phyloP scores from a whole-genome alignment of 2,888 invertebrate species.

The Micropterix aruncella region DNA sequence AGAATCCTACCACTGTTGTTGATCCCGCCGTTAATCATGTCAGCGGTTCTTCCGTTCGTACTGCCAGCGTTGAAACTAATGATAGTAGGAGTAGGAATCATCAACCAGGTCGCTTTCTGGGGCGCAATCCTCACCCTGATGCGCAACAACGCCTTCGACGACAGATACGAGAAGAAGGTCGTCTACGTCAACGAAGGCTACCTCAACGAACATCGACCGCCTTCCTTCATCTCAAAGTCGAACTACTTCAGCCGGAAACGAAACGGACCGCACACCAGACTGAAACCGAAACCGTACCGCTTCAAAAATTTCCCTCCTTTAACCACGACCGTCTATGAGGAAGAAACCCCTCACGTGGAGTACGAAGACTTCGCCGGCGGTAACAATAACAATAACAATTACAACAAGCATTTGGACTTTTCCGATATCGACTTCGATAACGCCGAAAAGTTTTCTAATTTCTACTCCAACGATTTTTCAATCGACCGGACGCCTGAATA shows the following conservation, averaged over 20 bases:
- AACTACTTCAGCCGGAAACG: conserved; percentile 14
- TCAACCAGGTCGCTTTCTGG: conserved; percentile 53
- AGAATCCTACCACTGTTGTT: conserved; percentile 38
- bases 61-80: conserved; percentile 54
- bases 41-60: conserved; percentile 52
- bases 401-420: neutral
- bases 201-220: conserved; percentile 23
- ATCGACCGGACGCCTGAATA: neutral
- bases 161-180: conserved; percentile 36
- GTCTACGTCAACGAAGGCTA: conserved; percentile 44
- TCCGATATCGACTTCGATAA: neutral
- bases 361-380: neutral
- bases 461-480: neutral
- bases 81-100: conserved; percentile 41
- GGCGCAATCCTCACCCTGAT: conserved; percentile 43
- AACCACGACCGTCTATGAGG: neutral
- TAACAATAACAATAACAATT: too few species aligned
- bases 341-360: neutral
- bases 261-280: conserved; percentile 8
- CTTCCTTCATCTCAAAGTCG: conserved; percentile 20
- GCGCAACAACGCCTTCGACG: conserved; percentile 42
- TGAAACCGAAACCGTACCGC: conserved; percentile 12
- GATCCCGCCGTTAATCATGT: conserved; percentile 48
- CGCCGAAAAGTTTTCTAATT: neutral
- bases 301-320: neutral